Evolutionary conservation across 2,888 invertebrate species (phyloP).

Genomic region (Lathronympha strigana): DNA sequence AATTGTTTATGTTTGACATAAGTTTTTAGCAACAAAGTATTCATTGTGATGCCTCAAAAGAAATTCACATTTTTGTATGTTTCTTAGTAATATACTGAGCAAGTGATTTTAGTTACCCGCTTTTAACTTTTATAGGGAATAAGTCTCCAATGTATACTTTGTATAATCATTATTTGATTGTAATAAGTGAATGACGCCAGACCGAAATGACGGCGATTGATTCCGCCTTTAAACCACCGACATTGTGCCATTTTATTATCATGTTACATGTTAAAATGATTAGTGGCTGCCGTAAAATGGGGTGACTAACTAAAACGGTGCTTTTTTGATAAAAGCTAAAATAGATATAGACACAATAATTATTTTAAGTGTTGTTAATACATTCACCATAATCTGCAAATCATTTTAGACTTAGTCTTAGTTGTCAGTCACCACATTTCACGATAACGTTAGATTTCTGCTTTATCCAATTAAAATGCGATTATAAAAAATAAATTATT

Average conservation of each 20-base stretch:
- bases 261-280: constrained; percentile 45
- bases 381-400: too few species aligned
- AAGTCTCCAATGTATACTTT: constrained; percentile 21
- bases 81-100: too few species aligned
- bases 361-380: too few species aligned
- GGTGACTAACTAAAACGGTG: background rate
- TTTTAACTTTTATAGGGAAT: too few species aligned
- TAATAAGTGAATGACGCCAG: constrained; percentile 19
- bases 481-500: constrained; percentile 76
- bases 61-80: background rate
- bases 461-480: constrained; percentile 60
- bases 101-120: too few species aligned
- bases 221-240: constrained; percentile 46
- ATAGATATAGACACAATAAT: too few species aligned
- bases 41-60: background rate
- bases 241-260: constrained; percentile 46
- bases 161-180: constrained; percentile 13
- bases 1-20: constrained; percentile 35
- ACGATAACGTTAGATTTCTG: background rate
- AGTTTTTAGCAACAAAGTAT: constrained; percentile 14
- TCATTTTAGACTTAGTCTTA: too few species aligned
- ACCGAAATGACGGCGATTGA: constrained; percentile 21
- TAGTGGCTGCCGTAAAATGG: constrained; percentile 3
- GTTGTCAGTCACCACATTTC: background rate
- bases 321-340: constrained; percentile 18